phyloP scores from a whole-genome alignment of 92 coral and sea anemone species.

The Epizoanthus rinbou region DNA sequence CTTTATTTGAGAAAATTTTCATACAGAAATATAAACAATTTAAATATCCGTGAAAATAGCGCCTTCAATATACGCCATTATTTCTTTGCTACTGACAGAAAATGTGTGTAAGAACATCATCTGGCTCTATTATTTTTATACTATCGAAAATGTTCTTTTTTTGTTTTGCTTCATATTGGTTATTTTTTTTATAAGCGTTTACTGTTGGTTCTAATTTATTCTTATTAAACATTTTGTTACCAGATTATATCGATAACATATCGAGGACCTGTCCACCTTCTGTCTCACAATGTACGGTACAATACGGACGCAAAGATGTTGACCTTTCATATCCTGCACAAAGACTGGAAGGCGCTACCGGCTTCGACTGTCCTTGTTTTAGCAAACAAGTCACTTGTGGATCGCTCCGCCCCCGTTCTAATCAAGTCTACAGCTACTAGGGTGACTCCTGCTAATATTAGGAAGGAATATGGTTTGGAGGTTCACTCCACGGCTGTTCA shows the following conservation, averaged over 20 bases:
- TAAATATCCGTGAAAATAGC: too few species aligned
- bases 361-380: background rate
- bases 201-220: too few species aligned
- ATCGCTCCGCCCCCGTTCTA: background rate
- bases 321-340: slow-evolving; percentile 18
- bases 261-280: slow-evolving; percentile 21
- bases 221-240: too few species aligned
- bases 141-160: too few species aligned
- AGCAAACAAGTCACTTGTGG: background rate
- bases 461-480: background rate
- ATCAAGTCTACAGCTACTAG: background rate
- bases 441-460: background rate
- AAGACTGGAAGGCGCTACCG: slow-evolving; percentile 14
- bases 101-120: too few species aligned
- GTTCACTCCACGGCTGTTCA: background rate
- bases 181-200: too few species aligned
- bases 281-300: slow-evolving; percentile 31
- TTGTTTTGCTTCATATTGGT: too few species aligned
- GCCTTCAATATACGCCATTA: too few species aligned
- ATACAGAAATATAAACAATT: too few species aligned
- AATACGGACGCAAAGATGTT: background rate
- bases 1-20: too few species aligned
- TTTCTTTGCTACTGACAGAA: too few species aligned
- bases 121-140: too few species aligned
- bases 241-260: background rate